Evolutionary conservation across 2,113 vertebrate species (phyloP).

Genomic region (Talpa occidentalis): DNA sequence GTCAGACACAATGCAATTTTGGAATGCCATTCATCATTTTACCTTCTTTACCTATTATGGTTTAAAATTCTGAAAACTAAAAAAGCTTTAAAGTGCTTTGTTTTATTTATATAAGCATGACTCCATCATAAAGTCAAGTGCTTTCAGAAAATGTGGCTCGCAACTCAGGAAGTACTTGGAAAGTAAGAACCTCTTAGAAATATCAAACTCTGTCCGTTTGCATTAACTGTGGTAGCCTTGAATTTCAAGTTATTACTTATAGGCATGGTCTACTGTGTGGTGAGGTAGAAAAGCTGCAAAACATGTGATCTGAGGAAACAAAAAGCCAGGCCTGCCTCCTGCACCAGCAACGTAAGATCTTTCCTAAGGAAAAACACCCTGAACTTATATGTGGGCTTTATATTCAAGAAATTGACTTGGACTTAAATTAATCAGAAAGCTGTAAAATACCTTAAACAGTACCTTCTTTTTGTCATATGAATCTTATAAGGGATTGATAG

Average conservation of each 20-base stretch:
- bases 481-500: not conserved
- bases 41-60: not conserved
- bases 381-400: not conserved
- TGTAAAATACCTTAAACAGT: not conserved
- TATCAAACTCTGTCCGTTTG: not conserved
- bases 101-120: slow-evolving; percentile 31
- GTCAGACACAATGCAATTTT: not conserved
- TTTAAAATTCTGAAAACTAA: not conserved
- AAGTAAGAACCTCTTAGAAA: not conserved
- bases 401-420: not conserved
- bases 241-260: not conserved
- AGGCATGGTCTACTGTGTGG: not conserved
- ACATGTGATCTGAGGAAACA: not conserved
- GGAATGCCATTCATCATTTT: not conserved
- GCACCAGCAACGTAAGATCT: not conserved
- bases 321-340: not conserved
- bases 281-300: not conserved
- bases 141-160: not conserved
- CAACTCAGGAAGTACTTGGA: not conserved
- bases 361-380: not conserved
- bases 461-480: not conserved
- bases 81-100: not conserved
- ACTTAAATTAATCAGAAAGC: not conserved
- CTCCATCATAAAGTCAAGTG: not conserved
- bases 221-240: not conserved